phyloP scores from a whole-genome alignment of 2,888 invertebrate genomes.

The Dynastes hyllus region DNA sequence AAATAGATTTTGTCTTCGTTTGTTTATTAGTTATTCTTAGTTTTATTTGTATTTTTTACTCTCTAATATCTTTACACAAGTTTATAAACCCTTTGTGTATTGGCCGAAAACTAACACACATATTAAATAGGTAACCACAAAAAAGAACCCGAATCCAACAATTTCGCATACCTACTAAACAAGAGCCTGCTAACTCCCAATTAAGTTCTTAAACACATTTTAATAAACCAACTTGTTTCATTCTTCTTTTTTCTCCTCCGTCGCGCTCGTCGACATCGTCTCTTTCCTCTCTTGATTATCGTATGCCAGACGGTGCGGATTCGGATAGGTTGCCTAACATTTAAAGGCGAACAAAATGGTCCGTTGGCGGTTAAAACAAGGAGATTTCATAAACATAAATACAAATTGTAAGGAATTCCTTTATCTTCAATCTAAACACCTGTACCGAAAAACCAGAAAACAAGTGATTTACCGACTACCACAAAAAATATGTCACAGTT shows the following conservation, averaged over 20 bases:
- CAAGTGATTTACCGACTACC: constrained; percentile 57
- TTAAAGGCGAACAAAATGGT: not conserved
- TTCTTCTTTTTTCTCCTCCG: not conserved
- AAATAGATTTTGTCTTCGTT: too few relatives aligned
- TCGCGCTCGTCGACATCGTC: not conserved
- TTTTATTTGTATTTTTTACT: too few relatives aligned
- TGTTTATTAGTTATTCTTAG: too few relatives aligned
- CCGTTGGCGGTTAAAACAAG: constrained; percentile 32
- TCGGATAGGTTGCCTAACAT: not conserved
- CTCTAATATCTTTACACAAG: too few relatives aligned
- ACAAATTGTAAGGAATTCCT: constrained; percentile 50
- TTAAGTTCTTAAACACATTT: constrained; percentile 10
- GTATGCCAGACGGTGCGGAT: not conserved
- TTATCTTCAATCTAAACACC: constrained; percentile 59
- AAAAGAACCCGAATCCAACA: not conserved
- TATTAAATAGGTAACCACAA: too few relatives aligned
- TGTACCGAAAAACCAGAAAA: constrained; percentile 57
- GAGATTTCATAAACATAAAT: constrained; percentile 46
- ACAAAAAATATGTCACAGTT: constrained; percentile 56
- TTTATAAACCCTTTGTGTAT: too few relatives aligned
- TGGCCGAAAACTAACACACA: too few relatives aligned
- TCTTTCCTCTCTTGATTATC: not conserved
- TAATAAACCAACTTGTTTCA: not conserved
- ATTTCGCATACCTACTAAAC: not conserved
- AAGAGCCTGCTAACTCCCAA: not conserved